Evolutionary conservation across 2,797 vertebrate genomes (phyloP).

Genomic region (Epinephelus malabaricus): DNA sequence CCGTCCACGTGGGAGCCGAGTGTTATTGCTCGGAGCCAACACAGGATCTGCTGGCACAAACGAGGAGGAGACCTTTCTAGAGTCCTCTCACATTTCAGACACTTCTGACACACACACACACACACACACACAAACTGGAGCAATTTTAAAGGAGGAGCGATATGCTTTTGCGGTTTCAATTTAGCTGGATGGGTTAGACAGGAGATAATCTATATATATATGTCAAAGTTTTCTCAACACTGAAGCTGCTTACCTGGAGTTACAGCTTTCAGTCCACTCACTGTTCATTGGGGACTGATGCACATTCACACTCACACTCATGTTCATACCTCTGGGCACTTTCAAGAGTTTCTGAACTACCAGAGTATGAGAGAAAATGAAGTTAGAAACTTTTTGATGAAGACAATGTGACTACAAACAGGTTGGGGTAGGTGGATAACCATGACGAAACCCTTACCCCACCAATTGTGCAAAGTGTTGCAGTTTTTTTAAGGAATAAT

Average conservation of each 20-base stretch:
- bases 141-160: neutral
- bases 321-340: no score
- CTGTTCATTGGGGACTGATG: neutral
- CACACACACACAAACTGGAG: constrained; percentile 1
- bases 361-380: neutral
- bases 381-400: no score
- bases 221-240: constrained; percentile 12
- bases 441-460: neutral
- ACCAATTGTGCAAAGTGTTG: neutral
- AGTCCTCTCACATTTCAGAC: constrained; percentile 14
- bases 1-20: constrained; percentile 36
- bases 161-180: constrained; percentile 1
- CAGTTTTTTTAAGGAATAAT: neutral
- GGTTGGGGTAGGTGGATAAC: neutral
- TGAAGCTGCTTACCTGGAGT: neutral
- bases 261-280: neutral
- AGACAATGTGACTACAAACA: no score
- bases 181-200: neutral
- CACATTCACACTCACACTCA: neutral
- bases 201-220: neutral
- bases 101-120: neutral
- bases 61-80: neutral
- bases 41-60: constrained; percentile 5
- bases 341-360: neutral
- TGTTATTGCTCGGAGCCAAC: constrained; percentile 45